Evolutionary conservation across 2,888 invertebrate species (phyloP), one percentile per base, ranked within the genome.

Genomic region (Hirudinaria manillensis): DNA sequence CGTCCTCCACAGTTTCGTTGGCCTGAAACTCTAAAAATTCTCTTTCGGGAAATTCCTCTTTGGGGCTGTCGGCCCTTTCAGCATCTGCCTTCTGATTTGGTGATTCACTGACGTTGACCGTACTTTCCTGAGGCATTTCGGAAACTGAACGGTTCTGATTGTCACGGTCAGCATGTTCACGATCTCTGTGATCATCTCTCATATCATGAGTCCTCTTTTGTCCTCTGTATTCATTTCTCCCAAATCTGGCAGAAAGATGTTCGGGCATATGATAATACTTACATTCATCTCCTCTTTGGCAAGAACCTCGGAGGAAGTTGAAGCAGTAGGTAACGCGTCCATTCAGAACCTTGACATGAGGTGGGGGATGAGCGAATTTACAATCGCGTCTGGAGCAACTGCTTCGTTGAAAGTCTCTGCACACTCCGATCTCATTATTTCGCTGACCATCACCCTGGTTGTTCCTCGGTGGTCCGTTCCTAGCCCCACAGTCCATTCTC

Each of bases 301-400:
- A 73, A 27, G 32, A 36, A 4, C 73, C 73, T 61, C 38, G 61
- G 73, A 73, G 36, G 24, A 65, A 36, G 65, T 73, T 61, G 36
- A 73, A 61, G 73, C 73, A 73, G 65, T 73, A 73, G n/a, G 45
- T 65, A n/a, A 73, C 73, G 29, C 61, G 65, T 32, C 56, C 56
- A 29, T 73, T 65, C 3, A 61, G 38, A 13, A 73, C 76, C 67
- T 68, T 67, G 7, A 76, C 66, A 24, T 65, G 53, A 0, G 72
- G 72, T 32, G 76, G 76, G 10, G 76, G 76, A 76, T 76, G 76
- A 27, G 76, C 76, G 70, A 38, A 76, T 7, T 71, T 71, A 32
- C 76, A 76, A 68, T 66, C 68, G 1, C 55, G 68, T 19, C 76
- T 36, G 70, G 65, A 27, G 32, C 76, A 76, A 21, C 68, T 72